phyloP scores from a whole-genome alignment of 37 sponge, comb jelly and placozoan genomes.

The Chondrilla cf. caribensis region DNA sequence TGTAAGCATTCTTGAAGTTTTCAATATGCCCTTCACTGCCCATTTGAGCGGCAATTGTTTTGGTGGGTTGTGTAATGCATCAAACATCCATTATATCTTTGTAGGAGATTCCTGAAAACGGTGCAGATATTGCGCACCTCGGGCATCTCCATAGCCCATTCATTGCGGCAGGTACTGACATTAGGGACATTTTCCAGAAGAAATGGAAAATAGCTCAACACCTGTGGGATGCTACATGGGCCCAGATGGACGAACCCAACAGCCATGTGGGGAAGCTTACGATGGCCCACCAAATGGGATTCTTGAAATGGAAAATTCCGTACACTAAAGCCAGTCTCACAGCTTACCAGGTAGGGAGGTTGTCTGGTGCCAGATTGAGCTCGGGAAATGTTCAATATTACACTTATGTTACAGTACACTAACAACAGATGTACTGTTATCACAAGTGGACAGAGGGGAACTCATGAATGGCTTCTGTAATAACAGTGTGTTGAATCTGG shows the following conservation, averaged over 20 bases:
- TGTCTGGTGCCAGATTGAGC: too few species aligned
- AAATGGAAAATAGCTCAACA: conserved; percentile 16
- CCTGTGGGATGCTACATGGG: not conserved
- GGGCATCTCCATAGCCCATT: conserved; percentile 40
- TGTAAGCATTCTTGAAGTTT: too few species aligned
- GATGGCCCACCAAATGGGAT: conserved; percentile 1
- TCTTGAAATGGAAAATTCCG: conserved; percentile 21
- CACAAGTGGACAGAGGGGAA: too few species aligned
- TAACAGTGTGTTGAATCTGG: too few species aligned
- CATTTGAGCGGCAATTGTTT: not conserved
- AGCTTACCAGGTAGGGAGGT: conserved; percentile 32
- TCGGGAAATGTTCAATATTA: not conserved
- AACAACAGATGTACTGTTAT: too few species aligned
- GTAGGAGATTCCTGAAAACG: conserved; percentile 68
- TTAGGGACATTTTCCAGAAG: conserved; percentile 2
- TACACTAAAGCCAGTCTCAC: not conserved
- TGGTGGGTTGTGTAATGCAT: not conserved
- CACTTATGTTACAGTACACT: too few species aligned
- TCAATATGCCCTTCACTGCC: too few species aligned
- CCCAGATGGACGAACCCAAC: conserved; percentile 12
- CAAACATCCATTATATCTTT: too few species aligned
- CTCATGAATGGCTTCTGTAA: too few species aligned
- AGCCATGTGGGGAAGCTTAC: conserved; percentile 29
- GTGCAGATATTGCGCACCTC: conserved; percentile 60
- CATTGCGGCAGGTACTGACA: conserved; percentile 25